Conservation (phyloP, 2,113 vertebrate genomes). For the Phalacrocorax carbo region DNA sequence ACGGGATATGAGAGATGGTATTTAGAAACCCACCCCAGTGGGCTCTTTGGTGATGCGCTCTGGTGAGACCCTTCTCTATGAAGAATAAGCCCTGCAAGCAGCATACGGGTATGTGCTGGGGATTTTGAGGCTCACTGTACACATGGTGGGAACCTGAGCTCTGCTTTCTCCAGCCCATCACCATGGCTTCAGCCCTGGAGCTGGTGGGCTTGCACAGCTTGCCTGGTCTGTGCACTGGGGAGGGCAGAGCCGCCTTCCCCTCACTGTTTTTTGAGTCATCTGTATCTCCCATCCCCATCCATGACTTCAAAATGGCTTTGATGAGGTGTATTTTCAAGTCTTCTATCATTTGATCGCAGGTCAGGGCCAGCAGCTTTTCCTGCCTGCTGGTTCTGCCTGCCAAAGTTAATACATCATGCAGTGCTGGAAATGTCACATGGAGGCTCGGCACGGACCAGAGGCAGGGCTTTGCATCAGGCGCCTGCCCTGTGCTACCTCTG, state of each 20-base stretch:
- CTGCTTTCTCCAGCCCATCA: neutral
- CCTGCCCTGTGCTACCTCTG: neutral
- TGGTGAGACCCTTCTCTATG: neutral
- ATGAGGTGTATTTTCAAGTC: constrained; percentile 20
- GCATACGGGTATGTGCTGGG: neutral
- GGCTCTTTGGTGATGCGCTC: neutral
- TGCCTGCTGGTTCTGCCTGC: constrained; percentile 41
- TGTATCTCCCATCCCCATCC: neutral
- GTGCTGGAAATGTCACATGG: neutral
- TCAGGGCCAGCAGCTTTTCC: constrained; percentile 14
- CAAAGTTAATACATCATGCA: neutral
- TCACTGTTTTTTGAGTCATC: neutral
- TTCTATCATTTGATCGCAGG: neutral
- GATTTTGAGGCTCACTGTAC: neutral
- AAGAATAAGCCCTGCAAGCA: neutral
- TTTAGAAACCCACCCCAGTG: fast-evolving
- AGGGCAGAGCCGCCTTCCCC: neutral
- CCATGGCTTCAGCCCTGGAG: neutral
- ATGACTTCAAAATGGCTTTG: neutral
- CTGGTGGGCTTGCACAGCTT: neutral
- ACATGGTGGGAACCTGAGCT: neutral
- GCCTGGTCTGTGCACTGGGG: neutral
- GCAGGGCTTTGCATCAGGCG: neutral
- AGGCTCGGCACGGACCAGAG: fast-evolving
- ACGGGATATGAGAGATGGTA: neutral